Evolutionary conservation across 2,113 vertebrate genomes (phyloP).

Genomic region (Pelvicachromis taeniatus): DNA sequence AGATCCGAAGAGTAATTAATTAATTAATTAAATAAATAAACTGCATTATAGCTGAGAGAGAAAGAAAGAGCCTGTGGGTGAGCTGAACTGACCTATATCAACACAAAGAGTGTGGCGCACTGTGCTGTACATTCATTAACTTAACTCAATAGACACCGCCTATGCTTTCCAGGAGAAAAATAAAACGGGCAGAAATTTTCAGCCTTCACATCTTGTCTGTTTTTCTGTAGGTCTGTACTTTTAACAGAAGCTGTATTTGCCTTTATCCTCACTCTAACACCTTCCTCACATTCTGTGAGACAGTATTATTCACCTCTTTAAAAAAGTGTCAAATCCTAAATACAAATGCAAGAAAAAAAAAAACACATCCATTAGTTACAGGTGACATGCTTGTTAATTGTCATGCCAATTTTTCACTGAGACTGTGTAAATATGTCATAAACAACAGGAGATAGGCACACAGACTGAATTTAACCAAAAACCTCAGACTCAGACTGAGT

Average conservation of each 20-base stretch:
- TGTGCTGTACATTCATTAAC: not conserved
- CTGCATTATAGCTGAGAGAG: not conserved
- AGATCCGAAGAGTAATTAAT: not conserved
- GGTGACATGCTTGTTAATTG: not conserved
- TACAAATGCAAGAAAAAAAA: not conserved
- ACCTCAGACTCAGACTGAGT: not conserved
- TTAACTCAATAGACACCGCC: not conserved
- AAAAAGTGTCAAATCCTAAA: not conserved
- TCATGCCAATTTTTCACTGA: not conserved
- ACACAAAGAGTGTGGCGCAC: not conserved
- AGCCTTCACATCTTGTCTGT: not conserved
- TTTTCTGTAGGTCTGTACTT: not conserved
- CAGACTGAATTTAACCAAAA: not conserved
- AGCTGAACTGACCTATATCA: not conserved
- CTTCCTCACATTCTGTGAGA: not conserved
- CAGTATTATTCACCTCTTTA: not conserved
- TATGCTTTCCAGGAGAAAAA: not conserved
- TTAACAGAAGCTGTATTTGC: not conserved
- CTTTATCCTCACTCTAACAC: not conserved
- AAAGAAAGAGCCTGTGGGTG: not conserved
- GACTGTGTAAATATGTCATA: not conserved
- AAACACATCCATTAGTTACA: not conserved
- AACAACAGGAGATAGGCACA: not conserved
- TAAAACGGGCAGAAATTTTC: not conserved
- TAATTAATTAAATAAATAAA: fast-evolving